Base-by-base conservation (phyloP, 2,797 vertebrate species). In the Pseudomugil gertrudae region DNA sequence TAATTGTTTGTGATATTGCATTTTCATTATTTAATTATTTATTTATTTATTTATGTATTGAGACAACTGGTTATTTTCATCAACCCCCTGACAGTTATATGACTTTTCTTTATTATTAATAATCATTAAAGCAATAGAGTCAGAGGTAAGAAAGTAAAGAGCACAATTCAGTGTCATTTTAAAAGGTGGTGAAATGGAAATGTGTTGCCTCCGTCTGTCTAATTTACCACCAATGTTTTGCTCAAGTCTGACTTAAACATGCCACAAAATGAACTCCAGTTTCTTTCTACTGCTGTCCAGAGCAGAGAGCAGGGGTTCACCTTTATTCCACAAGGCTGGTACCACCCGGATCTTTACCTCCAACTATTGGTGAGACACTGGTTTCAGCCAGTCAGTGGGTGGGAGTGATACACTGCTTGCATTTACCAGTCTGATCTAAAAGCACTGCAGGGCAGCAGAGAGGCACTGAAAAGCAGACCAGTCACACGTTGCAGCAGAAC, bases 81-180 rank as follows among this genome's bases (percentile, higher is more conserved):
- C 64, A 40, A 69, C 61, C 83, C 66, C 70, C 26, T 53, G 40
- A 66, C 65, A 29, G 73, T 70, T 84, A 84, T 81, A 80, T 81
- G 83, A 90, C 89, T 75, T 58, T 74, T 69, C 71, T 85, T 86
- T 81, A 80, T 83, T 77, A 84, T 90, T 72, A 90, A 91, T 91
- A 90, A 91, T 93, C 90, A 90, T 72, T 93, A 95, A 97, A 97
- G 96, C 96, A 98, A 97, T 98, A 98, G 96, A 87, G 88, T 91
- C 93, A 72, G 93, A 93, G 89, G 87, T 87, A 91, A 91, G 93
- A 85, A 90, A 87, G 93, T 90, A 85, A 92, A 93, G 90, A 97
- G 95, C 96, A 98, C 96, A 97, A 97, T 87, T 82, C 88, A 85
- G 93, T 93, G 94, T 92, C 66, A 72, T 91, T 86, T 84, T 66